Percentiles rank a stretch among this genome's conserved stretches.
These are phyloP conservation scores for Crocallis elinguaria DNA, from an alignment of 2,888 invertebrate genomes.

Conservation along the genomic window DNA sequence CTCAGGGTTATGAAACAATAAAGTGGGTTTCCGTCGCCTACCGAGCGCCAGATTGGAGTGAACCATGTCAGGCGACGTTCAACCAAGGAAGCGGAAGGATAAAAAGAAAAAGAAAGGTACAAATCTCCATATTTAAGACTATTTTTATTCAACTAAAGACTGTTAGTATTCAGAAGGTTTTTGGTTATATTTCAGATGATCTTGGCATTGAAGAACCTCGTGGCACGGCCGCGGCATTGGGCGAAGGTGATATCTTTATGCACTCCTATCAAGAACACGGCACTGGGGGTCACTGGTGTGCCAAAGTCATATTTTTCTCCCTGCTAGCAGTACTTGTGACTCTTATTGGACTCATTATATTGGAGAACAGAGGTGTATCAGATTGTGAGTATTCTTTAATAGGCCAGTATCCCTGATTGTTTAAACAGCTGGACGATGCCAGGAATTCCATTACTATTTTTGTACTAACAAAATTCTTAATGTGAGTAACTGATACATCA, in stretches of 20 bases:
- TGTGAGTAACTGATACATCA: too few relatives aligned
- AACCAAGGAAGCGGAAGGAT: constrained; percentile 94
- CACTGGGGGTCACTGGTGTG: constrained; percentile 93
- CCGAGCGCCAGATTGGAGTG: constrained; percentile 69
- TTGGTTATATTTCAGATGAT: constrained; percentile 68
- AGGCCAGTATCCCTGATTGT: neutral
- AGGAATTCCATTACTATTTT: neutral
- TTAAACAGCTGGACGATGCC: neutral
- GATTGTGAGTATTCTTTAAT: constrained; percentile 87
- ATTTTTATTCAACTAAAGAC: constrained; percentile 3
- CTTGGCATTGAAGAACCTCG: constrained; percentile 75
- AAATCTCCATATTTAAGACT: neutral
- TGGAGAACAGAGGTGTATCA: constrained; percentile 91
- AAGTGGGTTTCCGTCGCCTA: constrained; percentile 68
- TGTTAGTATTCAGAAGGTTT: neutral
- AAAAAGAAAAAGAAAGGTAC: constrained; percentile 93
- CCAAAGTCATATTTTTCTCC: constrained; percentile 92
- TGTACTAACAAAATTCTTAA: too few relatives aligned
- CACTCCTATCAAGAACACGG: constrained; percentile 91
- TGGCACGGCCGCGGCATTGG: constrained; percentile 74
- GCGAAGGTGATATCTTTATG: constrained; percentile 89
- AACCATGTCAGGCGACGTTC: constrained; percentile 94
- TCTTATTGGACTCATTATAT: constrained; percentile 90
- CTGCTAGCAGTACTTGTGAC: constrained; percentile 89
- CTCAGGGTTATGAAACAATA: constrained; percentile 82